Conservation (phyloP, 2,797 vertebrate species). For the Cottoperca gobio region DNA sequence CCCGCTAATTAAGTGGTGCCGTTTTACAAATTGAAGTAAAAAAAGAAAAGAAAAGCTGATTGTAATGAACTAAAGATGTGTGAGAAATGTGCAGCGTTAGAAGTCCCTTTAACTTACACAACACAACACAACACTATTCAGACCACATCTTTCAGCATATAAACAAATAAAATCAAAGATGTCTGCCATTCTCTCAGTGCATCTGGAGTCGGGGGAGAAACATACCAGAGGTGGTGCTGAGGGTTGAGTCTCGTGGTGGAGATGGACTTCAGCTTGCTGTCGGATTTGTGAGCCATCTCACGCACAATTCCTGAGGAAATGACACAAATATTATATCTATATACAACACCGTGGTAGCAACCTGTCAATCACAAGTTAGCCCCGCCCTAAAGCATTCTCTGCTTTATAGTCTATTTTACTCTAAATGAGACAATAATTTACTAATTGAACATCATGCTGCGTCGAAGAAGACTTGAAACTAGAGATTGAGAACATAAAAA, state of each 20-base stretch:
- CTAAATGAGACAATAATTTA: no score
- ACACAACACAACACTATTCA: conserved; percentile 27
- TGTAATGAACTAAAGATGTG: conserved; percentile 74
- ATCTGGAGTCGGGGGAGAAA: background rate
- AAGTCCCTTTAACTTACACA: conserved; percentile 44
- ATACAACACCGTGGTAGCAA: no score
- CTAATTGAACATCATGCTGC: no score
- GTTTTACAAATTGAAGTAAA: conserved; percentile 60
- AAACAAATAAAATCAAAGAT: conserved; percentile 34
- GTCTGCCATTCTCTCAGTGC: conserved; percentile 5
- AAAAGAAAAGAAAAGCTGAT: conserved; percentile 49
- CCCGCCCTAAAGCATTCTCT: no score
- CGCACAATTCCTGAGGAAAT: conserved; percentile 77
- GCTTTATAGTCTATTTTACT: no score
- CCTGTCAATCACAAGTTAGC: no score
- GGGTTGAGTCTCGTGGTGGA: conserved; percentile 82
- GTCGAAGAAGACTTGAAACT: no score
- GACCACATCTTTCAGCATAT: conserved; percentile 44
- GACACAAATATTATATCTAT: background rate
- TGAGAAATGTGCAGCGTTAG: conserved; percentile 42
- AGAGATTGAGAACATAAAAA: no score
- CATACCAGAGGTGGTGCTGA: conserved; percentile 87
- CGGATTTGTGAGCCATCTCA: conserved; percentile 81
- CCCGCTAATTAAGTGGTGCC: conserved; percentile 74
- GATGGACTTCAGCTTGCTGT: conserved; percentile 86